These are phyloP conservation scores for Propsilocerus akamusi DNA, from an alignment of 1,140 invertebrate genomes.

Conservation along the genomic window DNA sequence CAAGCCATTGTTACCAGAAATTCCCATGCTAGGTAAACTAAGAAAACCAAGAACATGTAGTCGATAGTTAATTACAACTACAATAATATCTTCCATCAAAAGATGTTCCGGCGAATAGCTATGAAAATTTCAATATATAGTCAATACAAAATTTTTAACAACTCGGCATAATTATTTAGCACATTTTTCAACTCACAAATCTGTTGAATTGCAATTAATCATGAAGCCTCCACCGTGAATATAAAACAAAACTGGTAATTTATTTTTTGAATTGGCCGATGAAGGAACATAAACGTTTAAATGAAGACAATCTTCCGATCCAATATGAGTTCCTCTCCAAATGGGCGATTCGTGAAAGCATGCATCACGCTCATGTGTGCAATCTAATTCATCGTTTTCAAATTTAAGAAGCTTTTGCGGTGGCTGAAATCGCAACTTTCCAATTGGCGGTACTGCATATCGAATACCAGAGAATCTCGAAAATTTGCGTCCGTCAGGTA, in stretches of 20 bases:
- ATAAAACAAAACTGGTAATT: not conserved
- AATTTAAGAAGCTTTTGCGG: constrained; percentile 25
- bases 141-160: too few relatives aligned
- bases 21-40: constrained; percentile 26
- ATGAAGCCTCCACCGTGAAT: not conserved
- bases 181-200: too few relatives aligned
- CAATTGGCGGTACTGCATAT: constrained; percentile 26
- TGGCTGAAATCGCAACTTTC: constrained; percentile 28
- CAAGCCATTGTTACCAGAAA: constrained; percentile 30
- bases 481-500: constrained; percentile 22
- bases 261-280: not conserved
- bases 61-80: constrained; percentile 45
- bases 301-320: constrained; percentile 50
- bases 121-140: too few relatives aligned
- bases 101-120: constrained; percentile 33
- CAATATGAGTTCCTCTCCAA: constrained; percentile 14
- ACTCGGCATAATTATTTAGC: too few relatives aligned
- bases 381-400: constrained; percentile 29
- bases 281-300: constrained; percentile 45
- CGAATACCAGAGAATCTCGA: constrained; percentile 25
- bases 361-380: constrained; percentile 19
- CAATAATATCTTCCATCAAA: constrained; percentile 35
- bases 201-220: not conserved
- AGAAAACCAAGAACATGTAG: constrained; percentile 35
- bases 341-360: constrained; percentile 15